Evolutionary conservation across 1,140 invertebrate species (phyloP).

Genomic region (Drosophila virilis): DNA sequence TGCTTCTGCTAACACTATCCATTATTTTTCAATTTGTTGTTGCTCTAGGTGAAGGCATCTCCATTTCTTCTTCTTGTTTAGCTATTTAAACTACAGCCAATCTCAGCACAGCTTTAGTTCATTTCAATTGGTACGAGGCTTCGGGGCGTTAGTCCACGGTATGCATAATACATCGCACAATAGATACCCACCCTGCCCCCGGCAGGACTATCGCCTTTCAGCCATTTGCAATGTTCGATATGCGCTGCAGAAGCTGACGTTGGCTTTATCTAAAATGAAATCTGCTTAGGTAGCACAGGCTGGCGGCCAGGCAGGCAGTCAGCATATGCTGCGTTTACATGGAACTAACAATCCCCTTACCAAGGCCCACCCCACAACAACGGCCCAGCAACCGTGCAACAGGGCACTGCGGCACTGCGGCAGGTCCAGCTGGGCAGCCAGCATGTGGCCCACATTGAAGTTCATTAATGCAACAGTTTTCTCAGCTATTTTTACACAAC

Average conservation of each 20-base stretch:
- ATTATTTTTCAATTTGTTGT: slow-evolving; percentile 45
- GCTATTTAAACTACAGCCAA: slow-evolving; percentile 18
- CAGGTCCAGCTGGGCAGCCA: slow-evolving; percentile 21
- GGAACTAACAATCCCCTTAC: not conserved
- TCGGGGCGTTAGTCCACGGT: slow-evolving; percentile 5
- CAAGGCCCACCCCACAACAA: not conserved
- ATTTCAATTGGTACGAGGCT: slow-evolving; percentile 32
- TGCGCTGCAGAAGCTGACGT: slow-evolving; percentile 64
- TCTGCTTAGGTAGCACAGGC: slow-evolving; percentile 67
- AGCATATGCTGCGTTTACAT: not conserved
- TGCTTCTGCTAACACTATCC: not conserved
- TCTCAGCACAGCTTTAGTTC: slow-evolving; percentile 20
- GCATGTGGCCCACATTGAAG: slow-evolving; percentile 67
- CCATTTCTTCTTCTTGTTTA: not conserved
- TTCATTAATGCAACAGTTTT: slow-evolving; percentile 69
- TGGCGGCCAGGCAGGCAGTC: not conserved
- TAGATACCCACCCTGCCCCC: not conserved
- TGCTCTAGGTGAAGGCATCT: slow-evolving; percentile 38
- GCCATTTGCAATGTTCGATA: slow-evolving; percentile 55
- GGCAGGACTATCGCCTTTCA: slow-evolving; percentile 41
- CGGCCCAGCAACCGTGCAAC: not conserved
- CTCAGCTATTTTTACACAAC: slow-evolving; percentile 42
- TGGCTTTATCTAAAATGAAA: slow-evolving; percentile 77
- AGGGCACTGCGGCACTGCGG: slow-evolving; percentile 11
- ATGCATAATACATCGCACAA: slow-evolving; percentile 49